Evolutionary conservation across 2,113 vertebrate species (phyloP).

Genomic region (Crotalus tigris): DNA sequence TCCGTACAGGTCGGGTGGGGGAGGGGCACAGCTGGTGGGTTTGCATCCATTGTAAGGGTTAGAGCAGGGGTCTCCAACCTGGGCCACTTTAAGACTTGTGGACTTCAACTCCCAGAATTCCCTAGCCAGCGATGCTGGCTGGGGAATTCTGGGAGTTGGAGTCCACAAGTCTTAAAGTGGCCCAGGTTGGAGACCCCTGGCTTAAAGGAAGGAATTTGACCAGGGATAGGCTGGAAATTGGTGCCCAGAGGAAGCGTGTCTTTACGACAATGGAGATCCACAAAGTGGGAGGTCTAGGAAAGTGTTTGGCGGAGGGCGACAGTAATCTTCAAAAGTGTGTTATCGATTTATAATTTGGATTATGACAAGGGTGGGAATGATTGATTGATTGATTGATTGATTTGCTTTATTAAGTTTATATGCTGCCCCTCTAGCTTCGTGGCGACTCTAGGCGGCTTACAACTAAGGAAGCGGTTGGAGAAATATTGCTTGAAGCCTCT

Average conservation of each 20-base stretch:
- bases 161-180: too few species aligned
- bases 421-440: too few species aligned
- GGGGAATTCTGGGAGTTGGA: too few species aligned
- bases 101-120: too few species aligned
- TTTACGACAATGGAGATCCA: not conserved
- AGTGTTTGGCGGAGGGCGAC: not conserved
- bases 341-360: not conserved
- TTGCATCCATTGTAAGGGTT: not conserved
- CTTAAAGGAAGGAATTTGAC: not conserved
- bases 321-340: not conserved
- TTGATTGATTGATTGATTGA: not conserved
- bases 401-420: too few species aligned
- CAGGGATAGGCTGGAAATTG: not conserved
- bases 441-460: too few species aligned
- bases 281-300: not conserved
- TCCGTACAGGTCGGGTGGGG: constrained; percentile 77
- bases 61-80: too few species aligned
- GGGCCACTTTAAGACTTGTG: too few species aligned
- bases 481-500: not conserved
- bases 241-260: not conserved
- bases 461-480: not conserved
- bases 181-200: too few species aligned
- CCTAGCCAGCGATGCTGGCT: too few species aligned
- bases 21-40: fast-evolving
- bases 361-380: not conserved